These are phyloP conservation scores for Ricordea florida DNA, from an alignment of 92 coral and sea anemone species.

Conservation along the genomic window DNA sequence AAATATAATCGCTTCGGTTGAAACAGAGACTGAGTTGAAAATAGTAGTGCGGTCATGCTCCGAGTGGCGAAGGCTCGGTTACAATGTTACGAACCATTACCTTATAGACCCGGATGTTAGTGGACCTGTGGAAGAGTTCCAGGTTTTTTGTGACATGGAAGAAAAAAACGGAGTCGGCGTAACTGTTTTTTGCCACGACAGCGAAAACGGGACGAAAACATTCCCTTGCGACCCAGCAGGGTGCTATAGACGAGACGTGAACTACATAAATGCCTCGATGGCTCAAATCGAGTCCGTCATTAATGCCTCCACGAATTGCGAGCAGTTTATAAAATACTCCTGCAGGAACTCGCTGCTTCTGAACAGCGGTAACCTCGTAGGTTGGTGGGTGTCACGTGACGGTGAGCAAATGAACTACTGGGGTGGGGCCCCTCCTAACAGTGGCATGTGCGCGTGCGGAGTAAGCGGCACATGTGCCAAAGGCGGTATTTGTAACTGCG, in stretches of 20 bases:
- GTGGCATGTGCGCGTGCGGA: too few relatives aligned
- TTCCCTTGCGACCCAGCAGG: not conserved
- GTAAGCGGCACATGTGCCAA: too few relatives aligned
- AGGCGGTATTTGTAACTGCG: too few relatives aligned
- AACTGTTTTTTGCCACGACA: constrained; percentile 50
- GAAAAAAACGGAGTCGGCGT: constrained; percentile 56
- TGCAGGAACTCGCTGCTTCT: too few relatives aligned
- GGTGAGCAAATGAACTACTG: too few relatives aligned
- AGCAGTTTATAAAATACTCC: constrained; percentile 28
- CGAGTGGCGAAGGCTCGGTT: constrained; percentile 29
- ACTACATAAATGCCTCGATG: not conserved
- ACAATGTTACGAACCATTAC: constrained; percentile 8
- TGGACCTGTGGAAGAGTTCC: constrained; percentile 21
- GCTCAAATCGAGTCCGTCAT: constrained; percentile 4
- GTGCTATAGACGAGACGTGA: not conserved
- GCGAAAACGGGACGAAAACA: constrained; percentile 15
- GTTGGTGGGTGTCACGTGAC: too few relatives aligned
- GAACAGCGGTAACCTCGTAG: too few relatives aligned
- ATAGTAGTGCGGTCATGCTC: constrained; percentile 27
- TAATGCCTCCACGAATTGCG: constrained; percentile 4
- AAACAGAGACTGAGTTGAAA: not conserved
- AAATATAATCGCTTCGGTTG: constrained; percentile 19
- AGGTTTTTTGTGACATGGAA: constrained; percentile 64
- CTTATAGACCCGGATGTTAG: constrained; percentile 49
- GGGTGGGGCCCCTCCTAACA: too few relatives aligned